Conservation (phyloP, 2,888 invertebrate genomes). For the Phortica okadai region DNA sequence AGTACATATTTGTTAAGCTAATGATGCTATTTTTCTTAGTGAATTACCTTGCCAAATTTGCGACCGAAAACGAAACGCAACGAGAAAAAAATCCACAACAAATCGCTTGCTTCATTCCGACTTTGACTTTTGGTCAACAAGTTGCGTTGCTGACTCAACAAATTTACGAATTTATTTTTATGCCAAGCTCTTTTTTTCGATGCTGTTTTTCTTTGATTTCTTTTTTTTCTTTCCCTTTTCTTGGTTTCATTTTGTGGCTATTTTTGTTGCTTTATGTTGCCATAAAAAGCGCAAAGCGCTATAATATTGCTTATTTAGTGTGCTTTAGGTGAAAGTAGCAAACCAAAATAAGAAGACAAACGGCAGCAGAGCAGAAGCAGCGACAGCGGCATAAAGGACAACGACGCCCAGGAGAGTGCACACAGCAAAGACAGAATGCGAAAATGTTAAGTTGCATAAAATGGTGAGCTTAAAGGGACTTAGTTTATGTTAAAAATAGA, state of each 20-base stretch:
- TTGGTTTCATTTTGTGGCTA: background rate
- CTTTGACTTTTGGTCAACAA: constrained; percentile 61
- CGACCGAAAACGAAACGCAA: background rate
- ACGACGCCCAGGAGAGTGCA: background rate
- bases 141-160: constrained; percentile 33
- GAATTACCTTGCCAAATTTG: constrained; percentile 60
- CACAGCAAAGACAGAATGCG: background rate
- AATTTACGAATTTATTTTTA: constrained; percentile 17
- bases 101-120: background rate
- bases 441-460: constrained; percentile 12
- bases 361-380: background rate
- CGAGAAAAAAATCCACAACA: background rate
- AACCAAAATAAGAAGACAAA: background rate
- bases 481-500: constrained; percentile 19
- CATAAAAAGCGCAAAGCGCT: constrained; percentile 12
- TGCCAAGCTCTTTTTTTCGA: background rate
- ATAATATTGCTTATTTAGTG: constrained; percentile 20
- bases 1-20: constrained; percentile 58
- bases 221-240: background rate
- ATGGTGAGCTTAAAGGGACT: constrained; percentile 6
- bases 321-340: constrained; percentile 12
- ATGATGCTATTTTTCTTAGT: constrained; percentile 64
- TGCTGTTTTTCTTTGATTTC: background rate
- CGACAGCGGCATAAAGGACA: background rate
- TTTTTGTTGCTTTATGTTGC: background rate